Percentiles rank a stretch among this genome's conserved stretches.
Conservation (phyloP, 2,797 vertebrate genomes). For the Florisuga fusca region DNA sequence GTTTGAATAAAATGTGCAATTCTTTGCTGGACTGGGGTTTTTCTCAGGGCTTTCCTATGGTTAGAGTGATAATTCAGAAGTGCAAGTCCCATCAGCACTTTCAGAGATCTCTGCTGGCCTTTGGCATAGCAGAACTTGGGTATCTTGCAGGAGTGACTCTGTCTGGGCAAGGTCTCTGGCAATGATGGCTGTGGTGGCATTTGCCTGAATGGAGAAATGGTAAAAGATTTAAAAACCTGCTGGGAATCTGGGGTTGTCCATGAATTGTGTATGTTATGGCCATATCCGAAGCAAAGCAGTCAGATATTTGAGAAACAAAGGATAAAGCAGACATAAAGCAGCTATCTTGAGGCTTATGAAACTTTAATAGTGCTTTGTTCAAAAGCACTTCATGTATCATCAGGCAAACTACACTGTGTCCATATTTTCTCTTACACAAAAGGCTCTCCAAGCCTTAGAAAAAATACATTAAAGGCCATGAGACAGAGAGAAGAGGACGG, state of each 20-base stretch:
- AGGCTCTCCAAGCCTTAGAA: slow-evolving; percentile 18
- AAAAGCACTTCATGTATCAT: not conserved
- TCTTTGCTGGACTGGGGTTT: not conserved
- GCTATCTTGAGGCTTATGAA: not conserved
- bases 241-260: not conserved
- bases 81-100: not conserved
- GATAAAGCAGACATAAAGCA: not conserved
- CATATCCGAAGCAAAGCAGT: rapidly evolving
- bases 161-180: not conserved
- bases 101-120: not conserved
- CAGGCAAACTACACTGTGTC: slow-evolving; percentile 15
- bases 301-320: not conserved
- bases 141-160: not conserved
- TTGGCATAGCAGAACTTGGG: not conserved
- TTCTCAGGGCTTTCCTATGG: not conserved
- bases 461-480: not conserved
- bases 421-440: not conserved
- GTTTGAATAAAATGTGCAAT: rapidly evolving
- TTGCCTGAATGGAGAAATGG: not conserved
- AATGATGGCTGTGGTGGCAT: not conserved
- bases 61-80: not conserved
- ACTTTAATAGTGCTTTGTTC: not conserved
- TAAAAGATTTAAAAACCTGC: not conserved
- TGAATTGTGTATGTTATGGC: not conserved
- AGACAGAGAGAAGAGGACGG: slow-evolving; percentile 1